These are phyloP conservation scores for Callipepla squamata DNA, from an alignment of 2,113 vertebrate genomes.

Conservation along the genomic window DNA sequence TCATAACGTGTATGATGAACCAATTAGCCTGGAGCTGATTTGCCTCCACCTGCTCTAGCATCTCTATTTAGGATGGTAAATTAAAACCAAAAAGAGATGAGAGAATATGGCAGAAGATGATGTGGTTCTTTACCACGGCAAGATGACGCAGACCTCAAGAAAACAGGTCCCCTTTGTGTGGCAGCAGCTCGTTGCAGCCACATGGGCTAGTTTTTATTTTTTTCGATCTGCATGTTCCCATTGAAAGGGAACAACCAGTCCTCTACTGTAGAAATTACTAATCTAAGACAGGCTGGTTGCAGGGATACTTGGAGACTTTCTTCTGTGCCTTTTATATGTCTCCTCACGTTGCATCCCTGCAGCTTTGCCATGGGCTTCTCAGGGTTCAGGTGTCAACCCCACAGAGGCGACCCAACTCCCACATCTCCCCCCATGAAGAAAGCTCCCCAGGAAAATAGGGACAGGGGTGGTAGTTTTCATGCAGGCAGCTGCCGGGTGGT, in stretches of 20 bases:
- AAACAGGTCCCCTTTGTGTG: background rate
- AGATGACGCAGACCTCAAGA: background rate
- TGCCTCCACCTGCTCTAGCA: slow-evolving; percentile 76
- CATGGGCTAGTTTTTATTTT: background rate
- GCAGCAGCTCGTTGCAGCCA: background rate
- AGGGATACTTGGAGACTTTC: background rate
- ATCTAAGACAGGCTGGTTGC: background rate
- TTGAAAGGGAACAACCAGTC: background rate
- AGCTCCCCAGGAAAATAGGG: rapidly evolving
- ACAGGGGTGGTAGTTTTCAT: background rate
- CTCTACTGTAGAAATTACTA: background rate
- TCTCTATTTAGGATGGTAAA: slow-evolving; percentile 74
- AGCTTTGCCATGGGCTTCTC: rapidly evolving
- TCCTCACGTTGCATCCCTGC: background rate
- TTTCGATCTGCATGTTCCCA: background rate
- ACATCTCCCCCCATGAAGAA: rapidly evolving
- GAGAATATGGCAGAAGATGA: background rate
- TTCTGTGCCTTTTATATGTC: background rate
- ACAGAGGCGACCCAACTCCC: background rate
- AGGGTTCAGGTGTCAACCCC: background rate
- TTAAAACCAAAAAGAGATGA: slow-evolving; percentile 69
- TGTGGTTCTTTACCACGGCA: background rate
- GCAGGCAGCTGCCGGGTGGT: background rate
- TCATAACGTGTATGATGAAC: slow-evolving; percentile 77
- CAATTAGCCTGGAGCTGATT: slow-evolving; percentile 77